A percentile compares a stretch with the other conserved stretches of the same genome.
phyloP scores from a whole-genome alignment of 2,113 vertebrate genomes.

The Ictalurus punctatus region DNA sequence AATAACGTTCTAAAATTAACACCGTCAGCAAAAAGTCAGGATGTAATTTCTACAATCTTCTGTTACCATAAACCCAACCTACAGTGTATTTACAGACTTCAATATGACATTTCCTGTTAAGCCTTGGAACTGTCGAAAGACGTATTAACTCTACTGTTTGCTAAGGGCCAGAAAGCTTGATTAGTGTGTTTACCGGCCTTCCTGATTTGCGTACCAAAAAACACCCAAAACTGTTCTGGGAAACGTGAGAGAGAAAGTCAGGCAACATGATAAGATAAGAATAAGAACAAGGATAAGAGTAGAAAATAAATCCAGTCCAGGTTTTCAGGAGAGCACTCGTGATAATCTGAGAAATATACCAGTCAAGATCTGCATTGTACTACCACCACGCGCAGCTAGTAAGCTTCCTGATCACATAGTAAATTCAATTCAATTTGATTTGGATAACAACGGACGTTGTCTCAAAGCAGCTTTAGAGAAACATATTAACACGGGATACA shows the following conservation, averaged over 20 bases:
- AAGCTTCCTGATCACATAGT: too few relatives aligned
- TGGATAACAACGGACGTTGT: too few relatives aligned
- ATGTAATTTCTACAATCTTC: constrained; percentile 76
- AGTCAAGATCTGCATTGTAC: neutral
- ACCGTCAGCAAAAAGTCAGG: constrained; percentile 70
- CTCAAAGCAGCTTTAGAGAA: too few relatives aligned
- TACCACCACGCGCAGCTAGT: too few relatives aligned
- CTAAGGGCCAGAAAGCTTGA: constrained; percentile 1
- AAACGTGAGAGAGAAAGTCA: neutral
- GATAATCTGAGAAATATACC: neutral
- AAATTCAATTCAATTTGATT: too few relatives aligned
- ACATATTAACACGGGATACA: too few relatives aligned
- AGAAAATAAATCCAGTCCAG: neutral
- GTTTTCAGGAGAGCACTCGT: neutral
- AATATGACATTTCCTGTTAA: constrained; percentile 63
- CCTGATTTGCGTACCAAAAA: neutral
- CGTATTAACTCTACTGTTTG: neutral
- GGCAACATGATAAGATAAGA: neutral
- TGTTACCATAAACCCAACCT: constrained; percentile 66
- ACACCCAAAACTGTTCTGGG: too few relatives aligned
- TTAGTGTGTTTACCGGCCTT: constrained; percentile 25
- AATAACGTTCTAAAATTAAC: constrained; percentile 77
- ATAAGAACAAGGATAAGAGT: neutral
- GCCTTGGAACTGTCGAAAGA: constrained; percentile 21
- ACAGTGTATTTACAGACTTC: constrained; percentile 67